phyloP scores from a whole-genome alignment of 2,113 vertebrate species.

The Pelobates fuscus region DNA sequence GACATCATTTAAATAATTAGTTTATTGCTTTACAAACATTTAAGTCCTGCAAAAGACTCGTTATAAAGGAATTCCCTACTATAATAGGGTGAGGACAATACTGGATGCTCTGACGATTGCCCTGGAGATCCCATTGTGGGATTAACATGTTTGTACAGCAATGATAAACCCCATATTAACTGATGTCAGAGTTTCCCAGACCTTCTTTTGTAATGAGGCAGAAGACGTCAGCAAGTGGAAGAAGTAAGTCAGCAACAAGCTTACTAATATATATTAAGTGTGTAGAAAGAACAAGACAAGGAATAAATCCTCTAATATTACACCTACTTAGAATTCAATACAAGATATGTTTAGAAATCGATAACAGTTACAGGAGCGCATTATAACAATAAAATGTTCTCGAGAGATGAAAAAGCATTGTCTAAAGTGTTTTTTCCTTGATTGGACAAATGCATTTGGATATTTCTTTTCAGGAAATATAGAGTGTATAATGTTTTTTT shows the following conservation, averaged over 20 bases:
- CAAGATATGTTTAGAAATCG: background rate
- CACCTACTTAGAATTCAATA: slow-evolving; percentile 12
- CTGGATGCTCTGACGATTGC: slow-evolving; percentile 34
- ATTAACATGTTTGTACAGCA: slow-evolving; percentile 42
- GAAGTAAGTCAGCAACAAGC: slow-evolving; percentile 8
- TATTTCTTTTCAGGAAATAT: too few species aligned
- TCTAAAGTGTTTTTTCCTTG: too few species aligned
- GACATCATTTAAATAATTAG: slow-evolving; percentile 43
- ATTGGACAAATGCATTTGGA: too few species aligned
- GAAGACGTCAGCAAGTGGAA: slow-evolving; percentile 17
- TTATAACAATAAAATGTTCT: too few species aligned
- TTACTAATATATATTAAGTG: background rate
- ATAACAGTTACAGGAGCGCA: background rate
- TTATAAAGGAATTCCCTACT: slow-evolving; percentile 34
- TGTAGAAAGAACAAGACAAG: background rate
- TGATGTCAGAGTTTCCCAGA: slow-evolving; percentile 42
- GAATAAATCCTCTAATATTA: slow-evolving; percentile 11
- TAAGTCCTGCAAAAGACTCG: slow-evolving; percentile 30
- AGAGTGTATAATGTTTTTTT: too few species aligned
- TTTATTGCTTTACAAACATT: slow-evolving; percentile 35
- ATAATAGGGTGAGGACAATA: slow-evolving; percentile 42
- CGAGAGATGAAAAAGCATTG: too few species aligned
- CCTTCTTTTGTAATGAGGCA: slow-evolving; percentile 17
- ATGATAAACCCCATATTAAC: slow-evolving; percentile 44
- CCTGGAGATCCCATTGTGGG: slow-evolving; percentile 43